Conservation (phyloP, 2,797 vertebrate genomes). For the Nyctibius grandis region DNA sequence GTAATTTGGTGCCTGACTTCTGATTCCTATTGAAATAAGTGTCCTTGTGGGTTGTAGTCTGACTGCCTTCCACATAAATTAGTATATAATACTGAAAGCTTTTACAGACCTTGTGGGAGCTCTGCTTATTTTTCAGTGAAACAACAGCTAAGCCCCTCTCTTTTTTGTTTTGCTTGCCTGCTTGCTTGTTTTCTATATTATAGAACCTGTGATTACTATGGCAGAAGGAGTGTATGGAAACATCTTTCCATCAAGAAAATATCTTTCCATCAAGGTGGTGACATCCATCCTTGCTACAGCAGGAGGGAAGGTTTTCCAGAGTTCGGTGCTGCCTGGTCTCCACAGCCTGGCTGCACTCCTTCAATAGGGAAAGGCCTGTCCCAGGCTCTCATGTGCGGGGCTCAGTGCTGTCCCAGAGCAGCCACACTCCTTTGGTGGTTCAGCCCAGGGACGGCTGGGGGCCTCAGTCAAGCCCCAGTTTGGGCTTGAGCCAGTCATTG, state of each 20-base stretch:
- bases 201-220: background rate
- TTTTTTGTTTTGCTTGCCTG: background rate
- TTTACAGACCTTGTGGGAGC: background rate
- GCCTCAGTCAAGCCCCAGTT: background rate
- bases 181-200: background rate
- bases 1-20: background rate
- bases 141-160: background rate
- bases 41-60: background rate
- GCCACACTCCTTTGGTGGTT: background rate
- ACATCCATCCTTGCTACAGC: background rate
- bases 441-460: background rate
- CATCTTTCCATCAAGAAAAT: background rate
- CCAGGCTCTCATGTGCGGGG: fast-evolving
- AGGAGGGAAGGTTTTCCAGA: fast-evolving
- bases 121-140: background rate
- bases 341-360: fast-evolving
- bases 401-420: background rate
- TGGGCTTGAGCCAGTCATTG: background rate
- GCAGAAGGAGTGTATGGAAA: background rate
- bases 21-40: background rate
- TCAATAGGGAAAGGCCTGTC: background rate
- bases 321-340: background rate
- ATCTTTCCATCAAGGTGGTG: background rate
- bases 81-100: background rate
- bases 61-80: background rate